phyloP scores from a whole-genome alignment of 1,140 invertebrate genomes.

The Drosophila pectinifera region DNA sequence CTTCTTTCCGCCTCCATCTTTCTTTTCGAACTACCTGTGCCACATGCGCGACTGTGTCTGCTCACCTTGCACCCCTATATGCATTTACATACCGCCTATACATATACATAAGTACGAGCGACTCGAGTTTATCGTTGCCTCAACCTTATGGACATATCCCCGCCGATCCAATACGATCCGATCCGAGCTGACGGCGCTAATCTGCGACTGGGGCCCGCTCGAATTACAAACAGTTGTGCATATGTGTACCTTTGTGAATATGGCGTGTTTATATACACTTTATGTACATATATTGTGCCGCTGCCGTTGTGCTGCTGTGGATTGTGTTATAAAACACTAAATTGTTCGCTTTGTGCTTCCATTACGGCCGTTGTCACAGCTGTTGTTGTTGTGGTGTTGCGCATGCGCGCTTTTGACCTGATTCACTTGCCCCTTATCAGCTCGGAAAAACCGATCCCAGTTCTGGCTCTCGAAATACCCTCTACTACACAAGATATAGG shows the following conservation, averaged over 20 bases:
- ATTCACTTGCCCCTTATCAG: conserved; percentile 69
- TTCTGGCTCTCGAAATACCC: conserved; percentile 4
- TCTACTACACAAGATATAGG: background rate
- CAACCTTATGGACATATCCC: conserved; percentile 10
- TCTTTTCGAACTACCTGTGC: conserved; percentile 20
- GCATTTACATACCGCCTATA: background rate
- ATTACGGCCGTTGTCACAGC: conserved; percentile 13
- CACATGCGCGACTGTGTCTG: conserved; percentile 4
- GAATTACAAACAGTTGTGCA: conserved; percentile 37
- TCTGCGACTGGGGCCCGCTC: conserved; percentile 31
- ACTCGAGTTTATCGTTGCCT: conserved; percentile 22
- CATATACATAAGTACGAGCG: background rate
- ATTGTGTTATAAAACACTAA: conserved; percentile 21
- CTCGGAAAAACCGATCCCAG: conserved; percentile 13
- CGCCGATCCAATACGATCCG: conserved; percentile 14
- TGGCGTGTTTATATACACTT: conserved; percentile 13
- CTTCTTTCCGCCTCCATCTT: no score
- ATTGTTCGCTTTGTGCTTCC: conserved; percentile 21
- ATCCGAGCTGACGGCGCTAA: conserved; percentile 32
- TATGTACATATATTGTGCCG: conserved; percentile 1
- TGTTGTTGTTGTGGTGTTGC: conserved; percentile 49
- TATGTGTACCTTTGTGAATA: conserved; percentile 10
- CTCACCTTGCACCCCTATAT: conserved; percentile 23
- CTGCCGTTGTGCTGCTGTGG: background rate
- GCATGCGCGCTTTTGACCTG: conserved; percentile 76